Percentiles rank a stretch among this genome's conserved stretches.
Conservation (phyloP, 2,113 vertebrate species). For the Phalacrocorax brasilianus region DNA sequence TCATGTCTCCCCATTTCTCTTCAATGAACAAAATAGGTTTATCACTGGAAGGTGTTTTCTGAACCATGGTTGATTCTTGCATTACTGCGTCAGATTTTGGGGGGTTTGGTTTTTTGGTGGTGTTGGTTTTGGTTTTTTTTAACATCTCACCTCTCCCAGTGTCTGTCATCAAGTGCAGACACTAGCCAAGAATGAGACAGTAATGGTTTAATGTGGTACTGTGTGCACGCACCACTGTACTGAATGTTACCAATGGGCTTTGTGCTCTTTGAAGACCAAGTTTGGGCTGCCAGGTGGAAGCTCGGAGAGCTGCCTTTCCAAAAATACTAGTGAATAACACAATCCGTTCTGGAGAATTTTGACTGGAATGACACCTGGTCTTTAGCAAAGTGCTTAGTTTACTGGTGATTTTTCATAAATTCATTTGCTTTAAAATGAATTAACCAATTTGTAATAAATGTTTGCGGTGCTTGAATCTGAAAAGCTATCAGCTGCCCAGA, state of each 20-base stretch:
- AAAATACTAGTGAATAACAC: neutral
- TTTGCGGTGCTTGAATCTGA: neutral
- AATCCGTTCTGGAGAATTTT: neutral
- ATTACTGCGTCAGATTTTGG: neutral
- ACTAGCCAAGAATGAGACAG: neutral
- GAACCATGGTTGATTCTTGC: neutral
- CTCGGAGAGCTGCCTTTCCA: neutral
- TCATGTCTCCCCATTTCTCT: neutral
- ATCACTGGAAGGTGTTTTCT: neutral
- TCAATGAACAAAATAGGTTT: neutral
- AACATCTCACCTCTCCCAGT: neutral
- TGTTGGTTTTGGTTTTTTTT: neutral
- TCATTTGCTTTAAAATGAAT: neutral
- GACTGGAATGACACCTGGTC: neutral
- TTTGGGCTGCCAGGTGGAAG: neutral
- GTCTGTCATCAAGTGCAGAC: neutral
- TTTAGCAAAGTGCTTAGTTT: neutral
- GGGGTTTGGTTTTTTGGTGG: too few species aligned
- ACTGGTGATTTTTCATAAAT: neutral
- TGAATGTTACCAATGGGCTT: neutral
- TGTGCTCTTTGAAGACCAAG: neutral
- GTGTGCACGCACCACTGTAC: neutral
- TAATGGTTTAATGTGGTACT: neutral
- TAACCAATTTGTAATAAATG: neutral
- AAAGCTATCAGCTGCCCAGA: neutral